These are phyloP conservation scores for Sus cebifrons DNA, from an alignment of 2,797 vertebrate genomes.

Conservation along the genomic window DNA sequence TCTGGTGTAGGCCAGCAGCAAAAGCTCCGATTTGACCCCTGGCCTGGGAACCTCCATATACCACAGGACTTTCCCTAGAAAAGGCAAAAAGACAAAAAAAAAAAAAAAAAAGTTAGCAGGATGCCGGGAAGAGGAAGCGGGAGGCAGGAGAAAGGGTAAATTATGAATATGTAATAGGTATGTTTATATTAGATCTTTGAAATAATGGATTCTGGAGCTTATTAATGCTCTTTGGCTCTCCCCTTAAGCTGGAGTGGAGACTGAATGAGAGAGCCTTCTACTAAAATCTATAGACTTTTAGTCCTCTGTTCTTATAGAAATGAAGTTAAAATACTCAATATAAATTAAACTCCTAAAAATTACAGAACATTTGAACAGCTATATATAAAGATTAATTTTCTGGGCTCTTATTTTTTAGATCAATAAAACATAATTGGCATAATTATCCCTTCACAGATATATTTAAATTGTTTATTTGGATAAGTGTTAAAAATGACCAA, in stretches of 20 bases:
- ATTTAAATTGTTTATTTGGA: constrained; percentile 71
- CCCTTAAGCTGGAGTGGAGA: neutral
- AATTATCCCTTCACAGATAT: constrained; percentile 41
- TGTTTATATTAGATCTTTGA: neutral
- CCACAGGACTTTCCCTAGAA: too few species aligned
- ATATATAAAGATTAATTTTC: constrained; percentile 63
- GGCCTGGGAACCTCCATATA: too few species aligned
- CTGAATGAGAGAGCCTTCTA: neutral
- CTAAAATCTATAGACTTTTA: neutral
- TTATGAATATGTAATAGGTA: neutral
- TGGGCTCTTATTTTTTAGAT: constrained; percentile 65
- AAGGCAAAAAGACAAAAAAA: neutral
- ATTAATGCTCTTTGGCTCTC: neutral
- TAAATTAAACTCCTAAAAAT: neutral
- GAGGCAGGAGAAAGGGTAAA: neutral
- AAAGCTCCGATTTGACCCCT: too few species aligned
- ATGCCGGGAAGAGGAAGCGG: neutral
- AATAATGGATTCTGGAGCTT: neutral
- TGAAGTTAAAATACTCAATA: constrained; percentile 31
- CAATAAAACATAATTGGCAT: constrained; percentile 63
- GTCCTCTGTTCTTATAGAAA: neutral
- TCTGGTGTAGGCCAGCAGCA: too few species aligned
- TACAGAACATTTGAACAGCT: constrained; percentile 9
- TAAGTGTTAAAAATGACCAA: constrained; percentile 23
- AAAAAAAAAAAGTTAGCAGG: neutral